These are phyloP conservation scores for Anas bernieri DNA, from an alignment of 2,797 vertebrate genomes.

Conservation along the genomic window DNA sequence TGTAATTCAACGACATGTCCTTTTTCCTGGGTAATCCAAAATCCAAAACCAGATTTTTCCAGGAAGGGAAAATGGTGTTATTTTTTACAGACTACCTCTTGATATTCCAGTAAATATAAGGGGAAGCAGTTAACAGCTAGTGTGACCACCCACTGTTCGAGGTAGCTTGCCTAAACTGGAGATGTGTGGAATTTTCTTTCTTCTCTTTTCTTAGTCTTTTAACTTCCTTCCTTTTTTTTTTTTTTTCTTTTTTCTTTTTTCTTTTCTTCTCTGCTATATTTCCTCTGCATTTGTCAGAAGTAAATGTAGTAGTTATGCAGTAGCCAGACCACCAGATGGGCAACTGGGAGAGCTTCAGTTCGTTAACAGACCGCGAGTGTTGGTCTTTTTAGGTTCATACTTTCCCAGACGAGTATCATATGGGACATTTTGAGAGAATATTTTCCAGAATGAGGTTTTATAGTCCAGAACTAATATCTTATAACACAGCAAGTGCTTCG, in stretches of 20 bases:
- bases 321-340: background rate
- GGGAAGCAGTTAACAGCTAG: background rate
- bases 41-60: background rate
- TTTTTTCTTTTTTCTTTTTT: background rate
- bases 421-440: background rate
- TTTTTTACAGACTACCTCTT: background rate
- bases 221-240: background rate
- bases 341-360: background rate
- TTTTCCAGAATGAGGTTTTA: slow-evolving; percentile 33
- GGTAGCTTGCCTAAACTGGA: background rate
- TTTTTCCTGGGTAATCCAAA: background rate
- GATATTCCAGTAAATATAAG: background rate
- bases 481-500: slow-evolving; percentile 10
- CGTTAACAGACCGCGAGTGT: background rate
- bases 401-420: slow-evolving; percentile 16
- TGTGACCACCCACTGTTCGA: background rate
- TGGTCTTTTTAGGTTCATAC: background rate
- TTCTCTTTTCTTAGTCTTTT: background rate
- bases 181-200: background rate
- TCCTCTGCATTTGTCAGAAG: background rate
- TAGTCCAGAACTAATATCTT: slow-evolving; percentile 18
- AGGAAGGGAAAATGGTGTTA: background rate
- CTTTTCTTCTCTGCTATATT: background rate
- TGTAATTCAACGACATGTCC: background rate
- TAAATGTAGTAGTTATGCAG: background rate